phyloP scores from a whole-genome alignment of 2,113 vertebrate genomes.

The Salvelinus fontinalis region DNA sequence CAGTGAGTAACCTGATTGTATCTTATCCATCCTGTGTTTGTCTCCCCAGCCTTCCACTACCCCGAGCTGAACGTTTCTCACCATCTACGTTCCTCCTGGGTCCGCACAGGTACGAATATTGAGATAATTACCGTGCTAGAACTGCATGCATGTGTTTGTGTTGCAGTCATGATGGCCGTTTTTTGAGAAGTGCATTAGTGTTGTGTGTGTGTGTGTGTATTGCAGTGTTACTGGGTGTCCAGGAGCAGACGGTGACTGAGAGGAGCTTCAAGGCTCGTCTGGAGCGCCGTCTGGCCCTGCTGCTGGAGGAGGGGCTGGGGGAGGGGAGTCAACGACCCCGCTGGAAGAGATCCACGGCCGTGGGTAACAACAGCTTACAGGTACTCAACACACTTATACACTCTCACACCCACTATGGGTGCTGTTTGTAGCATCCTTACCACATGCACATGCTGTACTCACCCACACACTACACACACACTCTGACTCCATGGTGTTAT shows the following conservation, averaged over 20 bases:
- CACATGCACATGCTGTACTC: neutral
- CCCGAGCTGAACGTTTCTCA: slow-evolving; percentile 90
- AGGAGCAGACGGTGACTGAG: slow-evolving; percentile 82
- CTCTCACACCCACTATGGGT: neutral
- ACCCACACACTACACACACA: neutral
- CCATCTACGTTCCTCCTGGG: slow-evolving; percentile 90
- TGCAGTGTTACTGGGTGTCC: slow-evolving; percentile 82
- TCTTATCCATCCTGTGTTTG: slow-evolving; percentile 1
- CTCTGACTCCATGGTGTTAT: neutral
- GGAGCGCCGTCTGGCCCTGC: slow-evolving; percentile 88
- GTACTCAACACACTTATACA: slow-evolving; percentile 63
- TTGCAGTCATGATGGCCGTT: neutral
- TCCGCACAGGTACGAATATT: slow-evolving; percentile 85
- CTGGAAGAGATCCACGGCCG: slow-evolving; percentile 84
- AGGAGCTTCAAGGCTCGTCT: slow-evolving; percentile 91
- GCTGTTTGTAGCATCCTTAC: neutral
- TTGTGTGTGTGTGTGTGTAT: neutral
- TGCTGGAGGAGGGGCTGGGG: slow-evolving; percentile 84
- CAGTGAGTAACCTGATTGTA: too few species aligned
- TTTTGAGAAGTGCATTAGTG: neutral
- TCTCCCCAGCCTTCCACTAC: slow-evolving; percentile 86
- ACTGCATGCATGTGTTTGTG: neutral
- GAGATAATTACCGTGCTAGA: neutral
- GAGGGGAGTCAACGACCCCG: slow-evolving; percentile 70
- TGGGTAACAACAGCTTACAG: slow-evolving; percentile 88